Evolutionary conservation across 2,113 vertebrate genomes (phyloP), one percentile per base, ranked within the genome.

Genomic region (Platanista minor): DNA sequence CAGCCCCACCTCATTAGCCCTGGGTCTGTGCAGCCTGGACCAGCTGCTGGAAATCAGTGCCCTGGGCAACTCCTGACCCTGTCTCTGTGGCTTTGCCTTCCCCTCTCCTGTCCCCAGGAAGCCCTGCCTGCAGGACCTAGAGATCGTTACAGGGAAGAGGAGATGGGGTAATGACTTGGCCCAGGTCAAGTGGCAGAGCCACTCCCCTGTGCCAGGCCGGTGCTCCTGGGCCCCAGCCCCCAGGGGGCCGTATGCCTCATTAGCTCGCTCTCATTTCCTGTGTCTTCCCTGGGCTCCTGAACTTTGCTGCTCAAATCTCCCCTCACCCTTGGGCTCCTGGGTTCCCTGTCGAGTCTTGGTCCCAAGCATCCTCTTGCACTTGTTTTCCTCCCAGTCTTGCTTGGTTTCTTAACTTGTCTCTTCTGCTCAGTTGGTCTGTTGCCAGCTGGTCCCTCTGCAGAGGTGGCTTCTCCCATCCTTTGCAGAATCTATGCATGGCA

Each of bases 281-380:
- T 36, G 29, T 72, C 74, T 54, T 95, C 90, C 83, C 95, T 9
- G 41, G 89, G 87, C 87, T 91, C 84, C 90, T 33, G 41, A 82
- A 80, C 61, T 29, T 64, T 3, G 18, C 81, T 11, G 62, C 52
- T 90, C 66, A n/a, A 1, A 20, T 21, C 62, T 33, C 27, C 41
- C 10, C 57, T 52, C 12, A 2, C 78, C 78, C 72, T 0, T 0
- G 27, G 69, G 72, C 71, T 59, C 61, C 66, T 33, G 78, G 1
- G 0, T 3, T 31, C 41, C 71, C 88, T 6, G 10, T 14, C 2
- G 1, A 29, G 31, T 41, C 75, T 0, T 18, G 41, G 43, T 64
- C 90, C 90, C 77, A 39, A 13, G 67, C 59, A 21, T 23, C 92
- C 54, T 23, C 86, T 57, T 75, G 39, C 17, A 0, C 43, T 49